Evolutionary conservation across 2,888 invertebrate genomes (phyloP), one percentile per base, ranked within the genome.

Genomic region (Xylota sylvarum): DNA sequence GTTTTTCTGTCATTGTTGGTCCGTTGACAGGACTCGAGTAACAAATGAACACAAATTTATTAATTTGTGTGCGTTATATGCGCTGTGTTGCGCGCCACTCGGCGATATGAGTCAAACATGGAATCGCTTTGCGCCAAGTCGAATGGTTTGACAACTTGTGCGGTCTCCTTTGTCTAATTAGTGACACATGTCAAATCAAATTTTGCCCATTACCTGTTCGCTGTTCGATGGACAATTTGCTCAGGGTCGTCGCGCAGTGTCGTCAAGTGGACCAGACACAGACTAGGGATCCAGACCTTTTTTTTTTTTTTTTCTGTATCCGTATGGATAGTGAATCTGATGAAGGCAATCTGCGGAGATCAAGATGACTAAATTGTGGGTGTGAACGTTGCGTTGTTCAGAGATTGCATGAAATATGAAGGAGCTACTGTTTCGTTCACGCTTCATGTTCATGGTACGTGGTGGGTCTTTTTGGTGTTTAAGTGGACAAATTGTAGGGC

Each of bases 181-280:
- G 78, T 87, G 87, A 83, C 83, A 87, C 87, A 87, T 87, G 78
- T 83, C 83, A 83, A 82, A 79, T 87, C 69, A 83, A 74, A 83
- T 87, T 58, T 87, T 58, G 58, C 48, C 81, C 69, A 77, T 81
- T 82, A 82, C 67, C 76, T 77, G 81, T 81, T 70, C 23, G 70
- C 56, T 67, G 72, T 52, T 77, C 77, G 82, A 69, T 86, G 82
- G 82, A 72, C 82, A 86, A 77, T 82, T 82, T 70, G 32, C 43
- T 52, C 77, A 82, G 69, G 80, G 72, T 77, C 80, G 72, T 77
- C 80, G 64, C 56, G 40, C 30, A 50, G 56, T 78, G 73, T 73
- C 77, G 82, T 86, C 86, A 86, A 86, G 86, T 86, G 86, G 86
- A 77, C 82, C 82, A 77, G 86, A 78, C 73, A 4, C 60, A 43